Evolutionary conservation across 2,113 vertebrate genomes (phyloP).

Genomic region (Rousettus leschenaultii): DNA sequence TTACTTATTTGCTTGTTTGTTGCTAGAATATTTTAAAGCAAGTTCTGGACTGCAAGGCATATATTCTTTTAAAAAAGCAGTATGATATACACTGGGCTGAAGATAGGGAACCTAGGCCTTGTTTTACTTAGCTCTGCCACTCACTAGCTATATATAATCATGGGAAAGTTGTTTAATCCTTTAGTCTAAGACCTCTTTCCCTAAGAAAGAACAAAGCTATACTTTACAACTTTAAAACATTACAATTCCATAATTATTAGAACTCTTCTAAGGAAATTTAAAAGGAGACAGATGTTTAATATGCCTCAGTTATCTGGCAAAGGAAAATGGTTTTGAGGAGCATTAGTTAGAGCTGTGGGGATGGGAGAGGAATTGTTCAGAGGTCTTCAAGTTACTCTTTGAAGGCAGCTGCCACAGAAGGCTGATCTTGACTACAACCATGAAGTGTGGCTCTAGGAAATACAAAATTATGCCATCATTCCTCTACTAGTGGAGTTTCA

Average conservation of each 20-base stretch:
- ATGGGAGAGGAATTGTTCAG: not conserved
- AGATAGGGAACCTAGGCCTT: not conserved
- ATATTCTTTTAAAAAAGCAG: not conserved
- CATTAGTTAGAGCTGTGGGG: not conserved
- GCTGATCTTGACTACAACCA: not conserved
- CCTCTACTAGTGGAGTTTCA: not conserved
- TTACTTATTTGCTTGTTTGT: not conserved
- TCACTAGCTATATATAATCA: not conserved
- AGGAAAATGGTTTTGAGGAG: not conserved
- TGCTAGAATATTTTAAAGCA: not conserved
- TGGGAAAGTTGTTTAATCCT: not conserved
- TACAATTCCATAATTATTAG: slow-evolving; percentile 21
- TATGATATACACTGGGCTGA: not conserved
- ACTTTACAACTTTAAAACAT: slow-evolving; percentile 22
- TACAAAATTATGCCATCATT: not conserved
- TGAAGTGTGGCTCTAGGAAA: not conserved
- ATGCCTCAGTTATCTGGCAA: not conserved
- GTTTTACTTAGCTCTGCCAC: not conserved
- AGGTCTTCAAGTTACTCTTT: not conserved
- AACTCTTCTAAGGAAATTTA: slow-evolving; percentile 33
- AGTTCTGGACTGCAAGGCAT: not conserved
- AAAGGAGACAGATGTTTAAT: not conserved
- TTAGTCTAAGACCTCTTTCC: slow-evolving; percentile 27
- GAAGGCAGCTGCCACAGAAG: not conserved
- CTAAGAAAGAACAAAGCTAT: not conserved